Evolutionary conservation across 1,140 invertebrate species (phyloP), one percentile per base, ranked within the genome.

Genomic region (Drosophila kanapiae): DNA sequence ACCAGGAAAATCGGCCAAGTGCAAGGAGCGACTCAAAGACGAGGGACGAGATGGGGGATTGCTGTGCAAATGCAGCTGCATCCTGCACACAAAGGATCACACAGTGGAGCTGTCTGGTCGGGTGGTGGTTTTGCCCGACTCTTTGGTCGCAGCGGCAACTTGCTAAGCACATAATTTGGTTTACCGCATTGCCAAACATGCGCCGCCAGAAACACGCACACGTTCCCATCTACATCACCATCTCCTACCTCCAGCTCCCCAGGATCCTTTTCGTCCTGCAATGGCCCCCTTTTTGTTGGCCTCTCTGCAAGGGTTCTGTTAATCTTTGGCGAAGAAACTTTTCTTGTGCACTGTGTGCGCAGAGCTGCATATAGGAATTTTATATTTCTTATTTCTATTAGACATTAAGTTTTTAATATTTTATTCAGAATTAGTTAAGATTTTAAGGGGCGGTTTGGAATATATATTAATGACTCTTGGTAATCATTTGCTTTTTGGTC

Each of bases 141-240:
- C 56, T 35, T 43, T 64, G 78, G 78, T 68, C 45, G 58, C 58
- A 68, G 75, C 38, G 48, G 64, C 72, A 82, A 82, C 78, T 82
- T 82, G 54, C 75, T 82, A 78, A 82, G 80, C 80, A 82, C 80
- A 82, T 82, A 82, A 82, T 82, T 82, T 82, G 80, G 80, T 82
- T 82, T 82, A 82, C 80, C 80, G 62, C 80, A 80, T 80, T 80
- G 77, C 69, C 78, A 80, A 80, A 80, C 78, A 82, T 68, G 69
- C 61, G 68, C 75, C 80, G 62, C 67, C 40, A 82, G 80, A 70
- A 77, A 65, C 72, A 81, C 78, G 78, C 78, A 81, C 57, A 56
- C 59, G 38, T 38, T 40, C 40, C 58, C 51, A 35, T 29, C 57
- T 8, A 35, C n/a, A 18, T 16, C 11, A 14, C 33, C 23, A 38